Conservation (phyloP, 2,113 vertebrate species). For the Callopanchax toddi region DNA sequence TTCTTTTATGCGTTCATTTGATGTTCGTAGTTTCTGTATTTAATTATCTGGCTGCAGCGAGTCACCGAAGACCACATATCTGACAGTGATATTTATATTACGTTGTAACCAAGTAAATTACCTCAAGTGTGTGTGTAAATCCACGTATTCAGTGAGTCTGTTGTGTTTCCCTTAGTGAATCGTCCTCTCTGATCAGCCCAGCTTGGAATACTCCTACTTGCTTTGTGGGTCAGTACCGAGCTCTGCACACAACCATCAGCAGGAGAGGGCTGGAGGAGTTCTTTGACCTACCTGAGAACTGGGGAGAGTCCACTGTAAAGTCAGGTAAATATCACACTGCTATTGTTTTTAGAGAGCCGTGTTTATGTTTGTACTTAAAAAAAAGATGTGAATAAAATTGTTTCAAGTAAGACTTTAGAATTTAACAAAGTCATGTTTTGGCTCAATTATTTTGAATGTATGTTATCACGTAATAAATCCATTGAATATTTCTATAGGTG, state of each 20-base stretch:
- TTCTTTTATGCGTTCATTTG: too few species aligned
- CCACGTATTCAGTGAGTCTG: not conserved
- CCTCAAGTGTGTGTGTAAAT: not conserved
- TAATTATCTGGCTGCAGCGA: too few species aligned
- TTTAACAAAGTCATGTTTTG: not conserved
- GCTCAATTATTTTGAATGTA: not conserved
- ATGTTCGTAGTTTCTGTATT: too few species aligned
- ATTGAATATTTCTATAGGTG: slow-evolving; percentile 79
- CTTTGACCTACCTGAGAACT: slow-evolving; percentile 91
- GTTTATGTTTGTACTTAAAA: not conserved
- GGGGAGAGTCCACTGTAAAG: slow-evolving; percentile 89
- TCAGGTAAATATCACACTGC: slow-evolving; percentile 82
- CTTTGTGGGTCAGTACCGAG: slow-evolving; percentile 55
- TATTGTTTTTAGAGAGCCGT: too few species aligned
- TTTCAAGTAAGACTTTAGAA: not conserved
- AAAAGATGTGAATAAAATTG: not conserved
- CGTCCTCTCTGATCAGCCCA: not conserved
- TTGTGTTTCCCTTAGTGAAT: slow-evolving; percentile 36
- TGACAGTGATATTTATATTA: not conserved
- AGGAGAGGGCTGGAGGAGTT: slow-evolving; percentile 90
- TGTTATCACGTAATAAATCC: too few species aligned
- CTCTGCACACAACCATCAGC: slow-evolving; percentile 82
- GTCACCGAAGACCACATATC: too few species aligned
- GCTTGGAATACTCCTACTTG: slow-evolving; percentile 19
- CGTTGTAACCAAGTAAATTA: not conserved